Evolutionary conservation across 1,140 invertebrate species (phyloP), one percentile per base, ranked within the genome.

Genomic region (Saccostrea cuccullata): DNA sequence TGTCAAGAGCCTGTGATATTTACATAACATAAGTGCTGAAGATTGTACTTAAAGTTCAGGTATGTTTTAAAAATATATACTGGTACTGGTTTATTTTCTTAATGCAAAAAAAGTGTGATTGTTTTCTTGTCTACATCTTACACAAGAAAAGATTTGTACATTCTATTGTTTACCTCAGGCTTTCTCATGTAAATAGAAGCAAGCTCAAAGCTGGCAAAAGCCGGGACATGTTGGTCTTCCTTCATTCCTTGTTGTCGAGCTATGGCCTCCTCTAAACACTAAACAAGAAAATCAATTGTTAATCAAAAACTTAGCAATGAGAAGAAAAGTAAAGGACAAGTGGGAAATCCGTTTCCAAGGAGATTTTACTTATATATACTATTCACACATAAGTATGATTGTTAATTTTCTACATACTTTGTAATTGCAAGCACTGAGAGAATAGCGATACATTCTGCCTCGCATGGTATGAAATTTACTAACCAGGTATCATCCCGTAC

Each of bases 181-280:
- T 90, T 89, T 55, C 89, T 92, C 91, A 95, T 94, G 88, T 97
- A 94, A 12, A 96, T 94, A 55, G 95, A 94, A 26, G 96, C 96
- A 64, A 97, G 93, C 92, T 97, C 97, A 93, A 96, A 97, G 40
- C 96, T 93, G 55, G 97, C 96, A 94, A 97, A 97, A 17, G 97
- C 96, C 86, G 96, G 96, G 87, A 97, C 94, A 91, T 97, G 96
- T 60, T 95, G 94, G 92, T 97, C 96, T 9, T 96, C 94, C 82
- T 95, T 94, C 91, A 92, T 93, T 2, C 93, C 93, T n/a, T 93
- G 94, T 2, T 95, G 94, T 55, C 94, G 88, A 30, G 94, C 93
- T 9, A 96, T 91, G 2, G 96, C 96, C 55, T 96, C 95, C 47
- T 96, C 93, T 55, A 95, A 90, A 91, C 92, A 95, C 93, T 94